Evolutionary conservation across 2,113 vertebrate species (phyloP).

Genomic region (Brachyistius frenatus): DNA sequence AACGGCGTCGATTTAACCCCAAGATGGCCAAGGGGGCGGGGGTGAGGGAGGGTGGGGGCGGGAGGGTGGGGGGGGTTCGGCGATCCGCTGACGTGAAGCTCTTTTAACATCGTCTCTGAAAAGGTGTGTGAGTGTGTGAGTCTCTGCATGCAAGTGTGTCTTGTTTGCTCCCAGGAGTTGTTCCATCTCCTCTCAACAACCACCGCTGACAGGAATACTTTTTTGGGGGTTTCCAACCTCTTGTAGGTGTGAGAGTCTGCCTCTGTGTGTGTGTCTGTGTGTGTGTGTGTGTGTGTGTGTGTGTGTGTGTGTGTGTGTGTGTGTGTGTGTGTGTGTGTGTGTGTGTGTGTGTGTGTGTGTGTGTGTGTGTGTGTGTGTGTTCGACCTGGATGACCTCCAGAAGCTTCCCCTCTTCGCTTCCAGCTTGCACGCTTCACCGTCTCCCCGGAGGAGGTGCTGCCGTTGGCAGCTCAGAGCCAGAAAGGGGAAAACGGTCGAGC

Average conservation of each 20-base stretch:
- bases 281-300: too few relatives aligned
- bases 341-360: too few relatives aligned
- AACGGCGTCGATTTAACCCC: background rate
- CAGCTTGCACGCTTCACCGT: slow-evolving; percentile 36
- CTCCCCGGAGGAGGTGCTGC: background rate
- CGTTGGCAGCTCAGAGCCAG: slow-evolving; percentile 23
- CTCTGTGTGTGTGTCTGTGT: background rate
- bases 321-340: background rate
- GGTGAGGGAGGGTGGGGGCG: too few relatives aligned
- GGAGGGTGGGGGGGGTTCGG: background rate
- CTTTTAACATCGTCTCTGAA: background rate
- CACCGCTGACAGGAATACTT: slow-evolving; percentile 5
- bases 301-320: slow-evolving; percentile 16
- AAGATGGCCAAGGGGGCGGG: too few relatives aligned
- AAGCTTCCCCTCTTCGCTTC: slow-evolving; percentile 23
- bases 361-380: slow-evolving; percentile 19
- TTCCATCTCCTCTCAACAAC: slow-evolving; percentile 6
- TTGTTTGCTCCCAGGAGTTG: slow-evolving; percentile 39
- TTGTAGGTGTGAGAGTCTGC: slow-evolving; percentile 16
- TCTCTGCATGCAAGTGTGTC: slow-evolving; percentile 2
- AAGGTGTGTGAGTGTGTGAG: slow-evolving; percentile 8
- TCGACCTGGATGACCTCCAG: slow-evolving; percentile 42
- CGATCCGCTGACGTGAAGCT: slow-evolving; percentile 16
- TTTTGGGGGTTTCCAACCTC: background rate
- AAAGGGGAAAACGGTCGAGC: slow-evolving; percentile 13